A percentile compares a stretch with the other conserved stretches of the same genome.
Evolutionary conservation across 2,797 vertebrate genomes (phyloP).

Genomic region (Microhierax caerulescens): DNA sequence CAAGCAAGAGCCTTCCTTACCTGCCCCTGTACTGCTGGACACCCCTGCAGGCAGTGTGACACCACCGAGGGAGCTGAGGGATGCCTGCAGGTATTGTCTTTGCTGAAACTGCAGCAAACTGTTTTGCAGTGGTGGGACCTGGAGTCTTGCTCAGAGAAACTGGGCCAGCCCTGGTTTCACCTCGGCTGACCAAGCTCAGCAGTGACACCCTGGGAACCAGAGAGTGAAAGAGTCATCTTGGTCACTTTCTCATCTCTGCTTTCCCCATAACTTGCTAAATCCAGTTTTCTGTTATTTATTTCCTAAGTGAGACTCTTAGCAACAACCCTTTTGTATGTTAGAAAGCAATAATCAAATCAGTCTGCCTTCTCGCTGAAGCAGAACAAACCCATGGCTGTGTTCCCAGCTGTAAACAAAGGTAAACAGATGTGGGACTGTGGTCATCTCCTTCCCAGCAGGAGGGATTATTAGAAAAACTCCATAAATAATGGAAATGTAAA

Average conservation of each 20-base stretch:
- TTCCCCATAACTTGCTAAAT: neutral
- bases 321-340: neutral
- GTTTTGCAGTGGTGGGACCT: neutral
- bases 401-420: slow-evolving; percentile 62
- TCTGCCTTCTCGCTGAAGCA: neutral
- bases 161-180: neutral
- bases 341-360: slow-evolving; percentile 39
- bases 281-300: neutral
- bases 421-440: slow-evolving; percentile 33
- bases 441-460: slow-evolving; percentile 35
- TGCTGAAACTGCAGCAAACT: neutral
- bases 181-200: neutral
- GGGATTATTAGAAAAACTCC: slow-evolving; percentile 23
- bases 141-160: neutral
- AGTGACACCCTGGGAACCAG: neutral
- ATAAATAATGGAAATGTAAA: slow-evolving; percentile 53
- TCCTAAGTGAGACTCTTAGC: neutral
- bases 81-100: neutral
- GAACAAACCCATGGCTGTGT: slow-evolving; percentile 59
- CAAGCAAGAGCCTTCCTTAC: neutral
- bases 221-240: neutral
- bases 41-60: neutral
- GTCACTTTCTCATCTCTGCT: neutral
- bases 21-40: neutral
- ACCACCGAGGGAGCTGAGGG: neutral